Evolutionary conservation across 2,113 vertebrate genomes (phyloP).

Genomic region (Hemiscyllium ocellatum): DNA sequence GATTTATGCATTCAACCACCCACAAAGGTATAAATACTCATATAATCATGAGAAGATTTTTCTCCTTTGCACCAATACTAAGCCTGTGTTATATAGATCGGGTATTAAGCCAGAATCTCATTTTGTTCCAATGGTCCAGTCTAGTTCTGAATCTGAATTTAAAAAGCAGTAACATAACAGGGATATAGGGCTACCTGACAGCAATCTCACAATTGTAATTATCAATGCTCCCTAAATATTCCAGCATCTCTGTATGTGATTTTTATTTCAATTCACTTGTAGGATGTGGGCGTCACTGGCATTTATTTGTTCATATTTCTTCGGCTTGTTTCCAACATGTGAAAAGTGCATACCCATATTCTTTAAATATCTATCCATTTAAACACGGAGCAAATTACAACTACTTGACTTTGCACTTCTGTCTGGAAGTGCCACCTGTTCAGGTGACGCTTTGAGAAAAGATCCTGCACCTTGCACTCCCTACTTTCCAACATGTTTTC

Average conservation of each 20-base stretch:
- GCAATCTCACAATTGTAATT: not conserved
- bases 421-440: not conserved
- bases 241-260: not conserved
- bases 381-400: not conserved
- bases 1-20: too few species aligned
- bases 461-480: not conserved
- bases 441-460: not conserved
- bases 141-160: not conserved
- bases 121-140: not conserved
- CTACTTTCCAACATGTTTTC: not conserved
- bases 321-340: not conserved
- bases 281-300: too few species aligned
- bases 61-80: not conserved
- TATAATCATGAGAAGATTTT: too few species aligned
- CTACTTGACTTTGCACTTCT: not conserved
- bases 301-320: not conserved
- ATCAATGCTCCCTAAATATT: not conserved
- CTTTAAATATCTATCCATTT: not conserved
- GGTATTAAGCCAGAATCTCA: not conserved
- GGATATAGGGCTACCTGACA: too few species aligned
- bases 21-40: too few species aligned
- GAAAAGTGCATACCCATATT: not conserved
- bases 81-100: not conserved
- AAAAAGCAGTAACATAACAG: not conserved
- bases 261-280: not conserved